These are phyloP conservation scores for Mya arenaria DNA, from an alignment of 1,140 invertebrate genomes.

Conservation along the genomic window DNA sequence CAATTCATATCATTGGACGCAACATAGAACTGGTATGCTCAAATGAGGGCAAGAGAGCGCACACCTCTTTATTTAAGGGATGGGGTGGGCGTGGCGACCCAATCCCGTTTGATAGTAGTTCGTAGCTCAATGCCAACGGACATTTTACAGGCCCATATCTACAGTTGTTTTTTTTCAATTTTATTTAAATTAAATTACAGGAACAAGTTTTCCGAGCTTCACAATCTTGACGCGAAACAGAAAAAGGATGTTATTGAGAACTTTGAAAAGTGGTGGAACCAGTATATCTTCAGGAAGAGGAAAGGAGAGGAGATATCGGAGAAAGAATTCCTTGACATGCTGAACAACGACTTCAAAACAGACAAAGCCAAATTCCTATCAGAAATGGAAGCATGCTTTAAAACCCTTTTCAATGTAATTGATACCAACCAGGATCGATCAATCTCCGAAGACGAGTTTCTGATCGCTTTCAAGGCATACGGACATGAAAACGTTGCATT, in stretches of 20 bases:
- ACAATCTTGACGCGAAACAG: constrained; percentile 58
- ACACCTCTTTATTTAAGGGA: no score
- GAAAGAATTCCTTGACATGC: constrained; percentile 44
- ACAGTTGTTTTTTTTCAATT: no score
- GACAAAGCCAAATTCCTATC: constrained; percentile 52
- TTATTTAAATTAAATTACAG: no score
- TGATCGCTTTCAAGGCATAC: constrained; percentile 64
- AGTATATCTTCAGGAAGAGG: constrained; percentile 37
- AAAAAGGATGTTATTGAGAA: constrained; percentile 18
- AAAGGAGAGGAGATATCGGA: constrained; percentile 51
- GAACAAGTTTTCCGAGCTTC: constrained; percentile 62
- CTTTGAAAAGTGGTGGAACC: constrained; percentile 54
- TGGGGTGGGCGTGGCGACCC: no score
- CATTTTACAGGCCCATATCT: no score
- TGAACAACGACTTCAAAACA: constrained; percentile 22
- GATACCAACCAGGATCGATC: constrained; percentile 67
- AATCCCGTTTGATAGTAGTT: no score
- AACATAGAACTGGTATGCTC: no score
- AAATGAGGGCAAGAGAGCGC: no score
- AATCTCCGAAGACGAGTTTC: constrained; percentile 62
- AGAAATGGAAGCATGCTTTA: constrained; percentile 58
- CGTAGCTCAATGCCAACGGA: no score
- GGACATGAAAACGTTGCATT: constrained; percentile 65
- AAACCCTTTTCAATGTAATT: constrained; percentile 64
- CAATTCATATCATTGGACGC: no score